Conservation (phyloP, 2,113 vertebrate genomes). For the Heterotilapia buettikoferi region DNA sequence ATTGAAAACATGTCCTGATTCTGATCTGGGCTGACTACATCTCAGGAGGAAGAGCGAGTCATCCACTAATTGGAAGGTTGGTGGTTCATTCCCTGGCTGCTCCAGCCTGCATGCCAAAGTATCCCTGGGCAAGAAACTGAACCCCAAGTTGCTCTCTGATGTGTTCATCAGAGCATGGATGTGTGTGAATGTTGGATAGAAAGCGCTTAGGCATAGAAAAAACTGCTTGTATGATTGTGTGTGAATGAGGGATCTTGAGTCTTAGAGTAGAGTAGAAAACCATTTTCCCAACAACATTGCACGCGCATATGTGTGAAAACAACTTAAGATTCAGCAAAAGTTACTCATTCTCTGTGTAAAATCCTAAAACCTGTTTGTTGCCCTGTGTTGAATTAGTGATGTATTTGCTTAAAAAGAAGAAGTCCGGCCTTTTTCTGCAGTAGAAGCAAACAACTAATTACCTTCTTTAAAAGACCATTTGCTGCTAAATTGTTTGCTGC, state of each 20-base stretch:
- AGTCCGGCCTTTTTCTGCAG: background rate
- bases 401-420: background rate
- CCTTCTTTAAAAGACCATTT: conserved; percentile 30
- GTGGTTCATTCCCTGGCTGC: background rate
- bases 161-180: background rate
- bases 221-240: background rate
- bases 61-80: background rate
- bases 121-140: background rate
- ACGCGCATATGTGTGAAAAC: background rate
- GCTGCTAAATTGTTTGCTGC: conserved; percentile 1
- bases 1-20: background rate
- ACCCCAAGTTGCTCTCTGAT: background rate
- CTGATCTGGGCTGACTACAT: background rate
- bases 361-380: background rate
- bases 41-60: background rate
- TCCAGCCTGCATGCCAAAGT: background rate
- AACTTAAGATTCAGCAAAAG: accelerated
- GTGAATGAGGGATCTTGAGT: accelerated
- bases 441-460: conserved; percentile 43
- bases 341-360: background rate
- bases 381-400: background rate
- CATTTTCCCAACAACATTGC: background rate
- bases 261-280: background rate
- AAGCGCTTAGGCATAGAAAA: background rate
- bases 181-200: background rate